Percentiles rank a stretch among this genome's conserved stretches.
These are phyloP conservation scores for Vollenhovia emeryi DNA, from an alignment of 1,140 invertebrate genomes.

Conservation along the genomic window DNA sequence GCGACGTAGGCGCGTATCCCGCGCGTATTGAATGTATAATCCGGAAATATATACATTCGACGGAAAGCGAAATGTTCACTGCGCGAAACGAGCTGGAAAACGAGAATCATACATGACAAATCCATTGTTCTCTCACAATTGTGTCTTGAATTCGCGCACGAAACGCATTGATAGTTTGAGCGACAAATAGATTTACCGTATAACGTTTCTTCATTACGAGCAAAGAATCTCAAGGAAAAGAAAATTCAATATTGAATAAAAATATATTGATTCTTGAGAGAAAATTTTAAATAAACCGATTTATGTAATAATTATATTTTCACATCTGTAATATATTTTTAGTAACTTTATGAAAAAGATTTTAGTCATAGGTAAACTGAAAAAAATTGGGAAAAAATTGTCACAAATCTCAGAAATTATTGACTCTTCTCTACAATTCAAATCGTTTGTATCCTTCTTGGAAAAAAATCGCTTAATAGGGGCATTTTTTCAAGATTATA, in stretches of 20 bases:
- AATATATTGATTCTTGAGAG: neutral
- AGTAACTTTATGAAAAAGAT: neutral
- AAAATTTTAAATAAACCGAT: neutral
- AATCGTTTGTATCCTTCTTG: neutral
- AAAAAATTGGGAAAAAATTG: neutral
- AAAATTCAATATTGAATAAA: neutral
- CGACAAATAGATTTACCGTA: neutral
- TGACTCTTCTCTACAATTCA: neutral
- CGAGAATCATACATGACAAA: neutral
- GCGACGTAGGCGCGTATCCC: neutral
- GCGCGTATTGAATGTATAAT: slow-evolving; percentile 6
- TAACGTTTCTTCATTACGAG: neutral
- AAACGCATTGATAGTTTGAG: neutral
- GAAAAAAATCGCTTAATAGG: neutral
- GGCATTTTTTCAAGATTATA: neutral
- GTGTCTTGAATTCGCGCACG: neutral
- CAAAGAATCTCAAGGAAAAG: neutral
- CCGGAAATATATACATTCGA: neutral
- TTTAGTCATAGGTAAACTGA: slow-evolving; percentile 1
- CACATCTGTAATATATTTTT: neutral
- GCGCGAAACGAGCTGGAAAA: slow-evolving; percentile 25
- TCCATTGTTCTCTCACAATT: neutral
- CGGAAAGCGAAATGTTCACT: slow-evolving; percentile 12
- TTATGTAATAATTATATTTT: neutral
- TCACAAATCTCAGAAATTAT: neutral